A percentile compares a stretch with the other conserved stretches of the same genome.
phyloP scores from a whole-genome alignment of 1,140 invertebrate species.

The Drosophila fuyamai region DNA sequence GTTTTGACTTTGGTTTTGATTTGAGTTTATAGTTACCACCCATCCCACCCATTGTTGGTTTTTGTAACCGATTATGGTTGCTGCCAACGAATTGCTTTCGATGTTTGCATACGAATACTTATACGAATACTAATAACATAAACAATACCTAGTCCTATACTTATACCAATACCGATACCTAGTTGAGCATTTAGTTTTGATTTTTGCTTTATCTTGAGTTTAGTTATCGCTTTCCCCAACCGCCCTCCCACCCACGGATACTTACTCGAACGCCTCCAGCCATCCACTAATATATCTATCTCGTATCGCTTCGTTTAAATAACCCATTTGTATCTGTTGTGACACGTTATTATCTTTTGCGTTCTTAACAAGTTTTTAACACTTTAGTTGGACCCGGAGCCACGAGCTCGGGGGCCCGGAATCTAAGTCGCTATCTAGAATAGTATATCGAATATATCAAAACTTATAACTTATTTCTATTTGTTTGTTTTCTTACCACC shows the following conservation, averaged over 20 bases:
- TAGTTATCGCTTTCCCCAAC: conserved; percentile 29
- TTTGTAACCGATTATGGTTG: conserved; percentile 15
- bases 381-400: conserved; percentile 36
- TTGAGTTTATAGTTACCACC: conserved; percentile 27
- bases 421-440: conserved; percentile 38
- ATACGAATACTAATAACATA: conserved; percentile 41
- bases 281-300: conserved; percentile 21
- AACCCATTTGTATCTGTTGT: conserved; percentile 52
- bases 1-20: conserved; percentile 32
- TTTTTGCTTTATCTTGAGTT: conserved; percentile 61
- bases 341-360: conserved; percentile 51
- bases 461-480: conserved; percentile 68
- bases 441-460: conserved; percentile 53
- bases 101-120: conserved; percentile 67
- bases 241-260: conserved; percentile 24
- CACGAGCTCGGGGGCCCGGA: conserved; percentile 4
- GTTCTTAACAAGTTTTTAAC: conserved; percentile 44
- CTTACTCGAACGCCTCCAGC: conserved; percentile 38
- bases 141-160: conserved; percentile 38
- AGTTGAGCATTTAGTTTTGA: conserved; percentile 46
- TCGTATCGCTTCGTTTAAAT: conserved; percentile 36
- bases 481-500: conserved; percentile 70
- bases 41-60: conserved; percentile 6
- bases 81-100: conserved; percentile 67
- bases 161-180: conserved; percentile 28